Evolutionary conservation across 2,888 invertebrate species (phyloP).

Genomic region (Schizotus pectinicornis): DNA sequence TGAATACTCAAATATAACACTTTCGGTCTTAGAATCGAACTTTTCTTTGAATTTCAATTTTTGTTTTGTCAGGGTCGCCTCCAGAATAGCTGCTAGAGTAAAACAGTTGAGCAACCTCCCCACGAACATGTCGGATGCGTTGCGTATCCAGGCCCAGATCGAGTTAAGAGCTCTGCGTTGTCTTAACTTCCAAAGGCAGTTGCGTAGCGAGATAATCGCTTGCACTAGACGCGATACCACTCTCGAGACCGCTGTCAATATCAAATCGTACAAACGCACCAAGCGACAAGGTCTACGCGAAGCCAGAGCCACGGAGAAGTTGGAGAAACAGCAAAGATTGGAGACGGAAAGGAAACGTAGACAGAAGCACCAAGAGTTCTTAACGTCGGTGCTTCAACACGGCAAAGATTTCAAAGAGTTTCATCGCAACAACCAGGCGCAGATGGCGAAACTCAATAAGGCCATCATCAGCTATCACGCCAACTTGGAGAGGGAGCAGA

Average conservation of each 20-base stretch:
- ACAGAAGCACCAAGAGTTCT: conserved; percentile 98
- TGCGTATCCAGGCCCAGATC: conserved; percentile 91
- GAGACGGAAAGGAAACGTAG: conserved; percentile 97
- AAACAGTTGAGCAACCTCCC: conserved; percentile 87
- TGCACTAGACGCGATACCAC: conserved; percentile 95
- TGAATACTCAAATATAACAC: neutral
- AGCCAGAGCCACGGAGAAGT: conserved; percentile 96
- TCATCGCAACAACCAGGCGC: conserved; percentile 81
- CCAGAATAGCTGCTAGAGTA: conserved; percentile 91
- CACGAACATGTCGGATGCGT: conserved; percentile 88
- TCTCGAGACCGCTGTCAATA: conserved; percentile 95
- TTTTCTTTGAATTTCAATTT: no score
- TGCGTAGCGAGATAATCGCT: conserved; percentile 82
- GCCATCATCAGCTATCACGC: conserved; percentile 97
- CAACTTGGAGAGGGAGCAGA: conserved; percentile 97
- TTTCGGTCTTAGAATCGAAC: neutral
- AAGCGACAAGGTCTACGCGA: conserved; percentile 96
- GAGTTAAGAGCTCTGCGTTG: conserved; percentile 93
- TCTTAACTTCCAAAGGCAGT: conserved; percentile 93
- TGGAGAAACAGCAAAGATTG: conserved; percentile 98
- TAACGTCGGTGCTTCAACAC: conserved; percentile 94
- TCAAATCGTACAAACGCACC: conserved; percentile 96
- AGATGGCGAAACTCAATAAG: conserved; percentile 89
- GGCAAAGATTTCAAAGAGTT: conserved; percentile 98
- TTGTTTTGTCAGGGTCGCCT: conserved; percentile 82